These are phyloP conservation scores for Coelopa pilipes DNA, from an alignment of 2,888 invertebrate species.

Conservation along the genomic window DNA sequence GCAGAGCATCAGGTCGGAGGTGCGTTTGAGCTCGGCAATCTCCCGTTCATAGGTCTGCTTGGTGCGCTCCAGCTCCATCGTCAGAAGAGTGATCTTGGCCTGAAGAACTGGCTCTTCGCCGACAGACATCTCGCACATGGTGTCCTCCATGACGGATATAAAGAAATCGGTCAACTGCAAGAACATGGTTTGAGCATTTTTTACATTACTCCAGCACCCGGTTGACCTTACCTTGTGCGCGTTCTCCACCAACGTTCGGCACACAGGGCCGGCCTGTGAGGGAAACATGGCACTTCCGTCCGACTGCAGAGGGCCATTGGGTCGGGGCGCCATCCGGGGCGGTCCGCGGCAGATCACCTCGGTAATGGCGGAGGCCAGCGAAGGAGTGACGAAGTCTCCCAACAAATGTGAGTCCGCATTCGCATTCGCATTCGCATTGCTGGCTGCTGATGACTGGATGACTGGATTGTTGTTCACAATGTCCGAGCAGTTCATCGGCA, in stretches of 20 bases:
- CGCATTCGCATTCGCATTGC: constrained; percentile 21
- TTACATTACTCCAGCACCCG: neutral
- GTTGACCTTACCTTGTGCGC: constrained; percentile 70
- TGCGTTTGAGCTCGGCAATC: constrained; percentile 77
- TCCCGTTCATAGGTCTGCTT: constrained; percentile 80
- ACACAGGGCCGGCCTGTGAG: constrained; percentile 71
- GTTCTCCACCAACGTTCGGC: constrained; percentile 71
- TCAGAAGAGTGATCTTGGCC: constrained; percentile 72
- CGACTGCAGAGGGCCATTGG: constrained; percentile 67
- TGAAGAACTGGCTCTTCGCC: constrained; percentile 67
- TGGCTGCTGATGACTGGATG: neutral
- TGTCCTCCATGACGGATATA: constrained; percentile 76
- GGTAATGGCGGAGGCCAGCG: constrained; percentile 57
- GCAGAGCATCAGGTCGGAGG: constrained; percentile 72
- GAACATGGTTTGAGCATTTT: neutral
- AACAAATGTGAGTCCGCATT: constrained; percentile 63
- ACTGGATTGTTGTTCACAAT: constrained; percentile 10
- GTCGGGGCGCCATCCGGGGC: constrained; percentile 67
- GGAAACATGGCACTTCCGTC: constrained; percentile 67
- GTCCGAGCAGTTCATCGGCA: neutral
- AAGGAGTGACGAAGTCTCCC: constrained; percentile 61
- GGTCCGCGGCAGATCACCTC: constrained; percentile 63
- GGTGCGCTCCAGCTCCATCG: constrained; percentile 77
- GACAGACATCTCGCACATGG: constrained; percentile 73
- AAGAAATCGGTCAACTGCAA: constrained; percentile 76